Conservation (phyloP, 2,888 invertebrate genomes). For the Eupithecia centaureata region DNA sequence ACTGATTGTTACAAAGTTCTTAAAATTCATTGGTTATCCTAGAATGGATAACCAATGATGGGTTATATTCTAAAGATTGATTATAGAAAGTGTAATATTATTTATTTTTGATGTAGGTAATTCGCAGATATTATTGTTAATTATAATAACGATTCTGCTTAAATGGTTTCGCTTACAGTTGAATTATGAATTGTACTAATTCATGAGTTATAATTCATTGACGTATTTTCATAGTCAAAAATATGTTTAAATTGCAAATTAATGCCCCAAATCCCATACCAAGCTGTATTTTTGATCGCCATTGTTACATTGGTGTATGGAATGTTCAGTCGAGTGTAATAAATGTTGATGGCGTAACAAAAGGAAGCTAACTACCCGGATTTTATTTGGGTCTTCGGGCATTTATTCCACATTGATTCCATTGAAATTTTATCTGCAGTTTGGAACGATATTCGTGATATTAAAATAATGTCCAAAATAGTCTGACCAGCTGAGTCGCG, state of each 20-base stretch:
- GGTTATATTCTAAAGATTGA: background rate
- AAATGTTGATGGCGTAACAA: slow-evolving; percentile 10
- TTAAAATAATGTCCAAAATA: slow-evolving; percentile 9
- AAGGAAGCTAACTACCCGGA: slow-evolving; percentile 6
- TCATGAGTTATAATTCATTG: no score
- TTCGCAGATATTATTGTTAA: background rate
- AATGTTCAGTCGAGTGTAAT: slow-evolving; percentile 6
- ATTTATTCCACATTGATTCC: background rate
- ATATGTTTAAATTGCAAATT: no score
- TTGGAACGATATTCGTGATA: background rate
- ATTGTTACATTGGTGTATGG: background rate
- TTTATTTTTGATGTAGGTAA: background rate
- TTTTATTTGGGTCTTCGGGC: slow-evolving; percentile 20
- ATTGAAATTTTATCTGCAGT: slow-evolving; percentile 6
- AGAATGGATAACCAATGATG: background rate
- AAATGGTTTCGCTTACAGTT: background rate
- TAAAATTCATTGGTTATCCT: background rate
- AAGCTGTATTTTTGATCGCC: background rate
- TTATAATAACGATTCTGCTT: background rate
- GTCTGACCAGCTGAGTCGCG: background rate
- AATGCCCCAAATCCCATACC: background rate
- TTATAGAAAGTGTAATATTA: background rate
- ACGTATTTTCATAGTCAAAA: no score
- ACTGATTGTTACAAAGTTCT: background rate
- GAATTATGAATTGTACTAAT: no score